These are phyloP conservation scores for Rhaphigaster nebulosa DNA, from an alignment of 2,888 invertebrate species.

Conservation along the genomic window DNA sequence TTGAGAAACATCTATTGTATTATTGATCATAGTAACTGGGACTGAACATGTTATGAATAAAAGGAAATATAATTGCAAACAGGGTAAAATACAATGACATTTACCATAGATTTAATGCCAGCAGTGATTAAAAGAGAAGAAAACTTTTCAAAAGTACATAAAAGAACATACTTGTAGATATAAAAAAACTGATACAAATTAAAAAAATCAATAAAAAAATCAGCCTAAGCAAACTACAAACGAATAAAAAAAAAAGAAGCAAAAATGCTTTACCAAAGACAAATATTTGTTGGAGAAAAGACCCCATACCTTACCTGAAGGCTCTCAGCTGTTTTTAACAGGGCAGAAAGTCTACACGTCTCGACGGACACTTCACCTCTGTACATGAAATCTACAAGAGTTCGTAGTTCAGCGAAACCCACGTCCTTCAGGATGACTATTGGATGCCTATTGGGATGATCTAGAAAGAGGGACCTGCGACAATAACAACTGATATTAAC, in stretches of 20 bases:
- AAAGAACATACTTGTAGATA: background rate
- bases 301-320: conserved; percentile 77
- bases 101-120: background rate
- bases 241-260: background rate
- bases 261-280: conserved; percentile 27
- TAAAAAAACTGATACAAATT: background rate
- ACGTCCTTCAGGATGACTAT: conserved; percentile 96
- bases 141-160: background rate
- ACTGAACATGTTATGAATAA: background rate
- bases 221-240: background rate
- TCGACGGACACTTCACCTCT: conserved; percentile 96
- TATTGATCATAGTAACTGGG: background rate
- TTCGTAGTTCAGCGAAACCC: conserved; percentile 89
- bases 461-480: conserved; percentile 87
- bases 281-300: conserved; percentile 39
- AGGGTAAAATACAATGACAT: background rate
- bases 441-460: conserved; percentile 92
- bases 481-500: background rate
- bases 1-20: too few relatives aligned
- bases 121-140: background rate
- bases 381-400: conserved; percentile 96
- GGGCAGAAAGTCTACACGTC: conserved; percentile 91
- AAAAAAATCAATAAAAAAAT: background rate
- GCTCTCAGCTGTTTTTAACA: conserved; percentile 92
- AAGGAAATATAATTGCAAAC: background rate